A percentile compares a stretch with the other conserved stretches of the same genome.
Evolutionary conservation across 2,888 invertebrate species (phyloP).

Genomic region (Catonia carolina): DNA sequence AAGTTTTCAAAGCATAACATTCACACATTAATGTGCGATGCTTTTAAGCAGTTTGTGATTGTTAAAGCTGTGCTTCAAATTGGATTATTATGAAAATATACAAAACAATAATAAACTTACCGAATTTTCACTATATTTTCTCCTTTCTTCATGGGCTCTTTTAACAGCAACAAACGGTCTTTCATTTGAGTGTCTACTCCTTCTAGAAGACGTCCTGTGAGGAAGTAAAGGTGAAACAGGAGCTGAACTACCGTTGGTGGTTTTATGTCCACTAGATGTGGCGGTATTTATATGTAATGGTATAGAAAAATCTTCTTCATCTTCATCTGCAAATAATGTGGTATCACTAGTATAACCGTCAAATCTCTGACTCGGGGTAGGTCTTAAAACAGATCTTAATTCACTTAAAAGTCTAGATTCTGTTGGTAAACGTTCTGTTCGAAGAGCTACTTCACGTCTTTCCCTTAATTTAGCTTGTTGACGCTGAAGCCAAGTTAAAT

Average conservation of each 20-base stretch:
- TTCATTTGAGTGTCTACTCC: conserved; percentile 38
- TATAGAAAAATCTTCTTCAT: conserved; percentile 57
- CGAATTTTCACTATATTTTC: conserved; percentile 45
- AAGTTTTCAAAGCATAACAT: no score
- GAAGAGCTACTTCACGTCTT: conserved; percentile 63
- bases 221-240: conserved; percentile 48
- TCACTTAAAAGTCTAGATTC: conserved; percentile 58
- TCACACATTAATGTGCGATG: background rate
- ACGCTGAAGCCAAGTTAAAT: conserved; percentile 71
- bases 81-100: conserved; percentile 4
- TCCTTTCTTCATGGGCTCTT: conserved; percentile 48
- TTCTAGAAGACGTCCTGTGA: conserved; percentile 45
- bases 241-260: conserved; percentile 40
- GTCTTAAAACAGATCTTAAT: conserved; percentile 48
- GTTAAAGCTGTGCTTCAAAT: background rate
- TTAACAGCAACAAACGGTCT: conserved; percentile 58
- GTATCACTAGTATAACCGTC: conserved; percentile 76
- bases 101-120: conserved; percentile 42
- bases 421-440: conserved; percentile 63
- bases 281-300: conserved; percentile 62
- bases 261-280: conserved; percentile 42
- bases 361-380: conserved; percentile 48
- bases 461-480: conserved; percentile 77
- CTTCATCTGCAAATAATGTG: conserved; percentile 69
- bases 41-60: background rate